A percentile compares a stretch with the other conserved stretches of the same genome.
phyloP scores from a whole-genome alignment of 2,888 invertebrate species.

The Lysandra coridon region DNA sequence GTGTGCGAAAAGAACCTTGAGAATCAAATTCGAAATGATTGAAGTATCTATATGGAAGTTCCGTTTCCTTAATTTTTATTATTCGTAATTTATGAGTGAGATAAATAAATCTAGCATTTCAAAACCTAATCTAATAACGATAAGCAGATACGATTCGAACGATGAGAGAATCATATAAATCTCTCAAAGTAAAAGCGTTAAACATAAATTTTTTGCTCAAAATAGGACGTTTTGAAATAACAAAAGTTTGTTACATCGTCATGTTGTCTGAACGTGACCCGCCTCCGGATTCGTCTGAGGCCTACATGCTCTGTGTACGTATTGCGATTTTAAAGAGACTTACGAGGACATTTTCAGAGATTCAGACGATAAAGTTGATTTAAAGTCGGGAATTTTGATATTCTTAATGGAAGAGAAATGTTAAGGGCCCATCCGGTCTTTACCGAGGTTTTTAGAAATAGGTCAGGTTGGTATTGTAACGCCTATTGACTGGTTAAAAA shows the following conservation, averaged over 20 bases:
- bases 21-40: too few species aligned
- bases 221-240: slow-evolving; percentile 22
- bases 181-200: slow-evolving; percentile 20
- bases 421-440: not conserved
- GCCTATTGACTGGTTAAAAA: too few species aligned
- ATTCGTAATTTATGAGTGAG: too few species aligned
- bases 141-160: not conserved
- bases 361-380: slow-evolving; percentile 11
- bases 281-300: slow-evolving; percentile 10
- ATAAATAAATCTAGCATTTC: not conserved
- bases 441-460: too few species aligned
- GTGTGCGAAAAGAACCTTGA: too few species aligned
- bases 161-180: not conserved
- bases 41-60: too few species aligned
- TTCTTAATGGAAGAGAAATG: not conserved
- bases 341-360: slow-evolving; percentile 12
- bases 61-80: too few species aligned
- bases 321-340: slow-evolving; percentile 20
- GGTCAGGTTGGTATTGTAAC: too few species aligned
- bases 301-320: slow-evolving; percentile 21
- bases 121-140: not conserved
- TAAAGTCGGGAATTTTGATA: not conserved
- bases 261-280: slow-evolving; percentile 18
- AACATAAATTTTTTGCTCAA: slow-evolving; percentile 19
- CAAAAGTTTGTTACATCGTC: slow-evolving; percentile 20